Evolutionary conservation across 2,888 invertebrate species (phyloP), one percentile per base, ranked within the genome.

Genomic region (Galerucella pusilla): DNA sequence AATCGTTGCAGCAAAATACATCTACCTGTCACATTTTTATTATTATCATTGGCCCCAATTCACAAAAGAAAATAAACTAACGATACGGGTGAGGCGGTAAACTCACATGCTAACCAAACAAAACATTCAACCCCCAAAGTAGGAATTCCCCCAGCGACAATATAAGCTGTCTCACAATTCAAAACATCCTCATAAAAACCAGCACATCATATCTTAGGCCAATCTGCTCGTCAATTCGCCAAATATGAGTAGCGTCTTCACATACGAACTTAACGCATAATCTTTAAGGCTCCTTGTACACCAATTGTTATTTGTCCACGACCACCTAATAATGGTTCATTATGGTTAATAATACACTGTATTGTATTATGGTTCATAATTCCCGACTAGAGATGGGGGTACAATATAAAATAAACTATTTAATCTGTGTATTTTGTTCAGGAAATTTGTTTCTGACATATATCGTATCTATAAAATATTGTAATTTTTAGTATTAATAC

Each of bases 121-220:
- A 71, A 71, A 64, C 71, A 71, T 65, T 63, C 63, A 63, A 28
- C 59, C 71, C 71, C 64, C 65, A 71, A 65, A 71, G 71, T 59
- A 71, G 65, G 71, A 65, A 71, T 71, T 71, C 68, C 74, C 67
- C 70, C 57, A 61, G 68, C 60, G 65, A 74, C 71, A 71, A 74
- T 71, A 70, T 70, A 61, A 74, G 70, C 71, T 54, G 61, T 74
- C 60, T 70, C 74, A 71, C 70, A 45, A 74, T 71, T 74, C 74
- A 74, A 74, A 74, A 74, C 70, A 74, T 71, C 66, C 70, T 74
- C 74, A 61, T 74, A 74, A 74, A 74, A 75, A 68, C 75, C 72
- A 71, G 69, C 75, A 75, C 65, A 64, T 11, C 28, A 63, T 63
- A 35, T 35, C 12, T 63, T 63, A 63, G 63, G 63, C 63, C 63